These are phyloP conservation scores for Aphidius colemani DNA, from an alignment of 2,888 invertebrate genomes.

Conservation along the genomic window DNA sequence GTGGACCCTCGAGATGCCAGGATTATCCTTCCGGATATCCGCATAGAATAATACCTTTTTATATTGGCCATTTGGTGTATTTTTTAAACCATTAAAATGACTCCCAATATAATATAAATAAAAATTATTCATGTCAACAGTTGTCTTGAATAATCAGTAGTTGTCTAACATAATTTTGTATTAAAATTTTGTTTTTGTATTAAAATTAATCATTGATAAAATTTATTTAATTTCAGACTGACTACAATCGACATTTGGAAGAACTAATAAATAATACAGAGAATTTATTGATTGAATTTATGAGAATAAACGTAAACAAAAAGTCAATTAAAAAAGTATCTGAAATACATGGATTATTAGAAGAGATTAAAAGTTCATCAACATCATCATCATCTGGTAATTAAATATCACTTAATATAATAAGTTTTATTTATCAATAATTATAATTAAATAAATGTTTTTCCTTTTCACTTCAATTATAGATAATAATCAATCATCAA, in stretches of 20 bases:
- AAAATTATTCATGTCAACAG: not conserved
- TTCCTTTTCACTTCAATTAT: slow-evolving; percentile 5
- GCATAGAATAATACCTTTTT: slow-evolving; percentile 24
- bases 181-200: too few relatives aligned
- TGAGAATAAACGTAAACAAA: slow-evolving; percentile 37
- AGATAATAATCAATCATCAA: slow-evolving; percentile 44
- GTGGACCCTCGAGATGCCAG: slow-evolving; percentile 30
- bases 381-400: slow-evolving; percentile 34
- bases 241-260: slow-evolving; percentile 76
- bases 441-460: slow-evolving; percentile 8
- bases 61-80: not conserved
- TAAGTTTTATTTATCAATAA: not conserved
- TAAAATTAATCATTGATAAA: slow-evolving; percentile 1
- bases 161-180: too few relatives aligned
- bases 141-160: slow-evolving; percentile 3
- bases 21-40: slow-evolving; percentile 43
- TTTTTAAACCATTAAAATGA: slow-evolving; percentile 2
- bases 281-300: slow-evolving; percentile 62
- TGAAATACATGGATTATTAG: slow-evolving; percentile 45
- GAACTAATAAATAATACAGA: slow-evolving; percentile 68
- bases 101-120: not conserved
- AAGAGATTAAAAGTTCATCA: slow-evolving; percentile 44
- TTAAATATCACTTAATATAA: slow-evolving; percentile 34
- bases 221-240: slow-evolving; percentile 61
- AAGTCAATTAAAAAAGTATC: slow-evolving; percentile 31